Conservation (phyloP, 2,888 invertebrate genomes). For the Chalcis sispes region DNA sequence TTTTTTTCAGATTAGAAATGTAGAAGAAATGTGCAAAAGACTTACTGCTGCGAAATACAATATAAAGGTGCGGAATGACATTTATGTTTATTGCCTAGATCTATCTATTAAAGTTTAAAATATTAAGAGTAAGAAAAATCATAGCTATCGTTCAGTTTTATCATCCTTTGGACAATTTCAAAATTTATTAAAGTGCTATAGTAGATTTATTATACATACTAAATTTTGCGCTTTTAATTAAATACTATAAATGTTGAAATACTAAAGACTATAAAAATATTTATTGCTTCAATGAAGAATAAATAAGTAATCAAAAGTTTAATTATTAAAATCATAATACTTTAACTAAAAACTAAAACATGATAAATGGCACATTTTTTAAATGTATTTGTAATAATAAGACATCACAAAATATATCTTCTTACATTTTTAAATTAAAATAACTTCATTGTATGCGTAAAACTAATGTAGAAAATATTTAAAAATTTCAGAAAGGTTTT, state of each 20-base stretch:
- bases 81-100: constrained; percentile 48
- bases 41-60: constrained; percentile 16
- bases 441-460: background rate
- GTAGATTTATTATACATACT: constrained; percentile 3
- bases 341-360: constrained; percentile 41
- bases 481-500: background rate
- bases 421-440: background rate
- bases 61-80: constrained; percentile 49
- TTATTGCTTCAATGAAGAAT: constrained; percentile 46
- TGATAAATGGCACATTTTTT: constrained; percentile 39
- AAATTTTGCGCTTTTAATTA: background rate
- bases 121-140: constrained; percentile 35
- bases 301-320: constrained; percentile 20
- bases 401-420: constrained; percentile 1
- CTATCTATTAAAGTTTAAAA: constrained; percentile 21
- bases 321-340: constrained; percentile 36
- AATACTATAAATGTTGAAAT: background rate
- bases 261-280: constrained; percentile 43
- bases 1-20: constrained; percentile 24
- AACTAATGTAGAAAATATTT: background rate
- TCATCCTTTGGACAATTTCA: constrained; percentile 9
- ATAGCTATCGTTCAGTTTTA: constrained; percentile 16
- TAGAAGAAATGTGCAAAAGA: constrained; percentile 30
- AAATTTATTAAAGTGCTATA: background rate
- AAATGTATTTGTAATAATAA: background rate